Evolutionary conservation across 2,797 vertebrate species (phyloP).

Genomic region (Tiaroga cobitis): DNA sequence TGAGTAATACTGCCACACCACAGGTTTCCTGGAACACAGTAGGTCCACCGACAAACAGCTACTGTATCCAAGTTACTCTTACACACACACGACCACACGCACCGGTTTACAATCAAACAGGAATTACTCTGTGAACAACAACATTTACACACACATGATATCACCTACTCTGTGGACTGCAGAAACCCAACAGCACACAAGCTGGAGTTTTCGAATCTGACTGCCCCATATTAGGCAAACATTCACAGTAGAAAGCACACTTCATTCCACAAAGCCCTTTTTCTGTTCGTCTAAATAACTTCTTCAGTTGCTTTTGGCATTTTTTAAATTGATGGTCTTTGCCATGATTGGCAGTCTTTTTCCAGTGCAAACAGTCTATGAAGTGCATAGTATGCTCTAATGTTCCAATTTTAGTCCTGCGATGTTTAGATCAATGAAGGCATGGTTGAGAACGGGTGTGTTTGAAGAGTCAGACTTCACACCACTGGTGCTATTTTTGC

Average conservation of each 20-base stretch:
- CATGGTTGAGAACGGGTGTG: background rate
- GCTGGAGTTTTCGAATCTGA: background rate
- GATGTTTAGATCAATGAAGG: constrained; percentile 1
- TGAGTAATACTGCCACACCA: constrained; percentile 23
- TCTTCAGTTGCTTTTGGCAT: background rate
- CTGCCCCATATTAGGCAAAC: background rate
- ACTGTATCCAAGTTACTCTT: background rate
- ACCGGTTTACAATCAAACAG: background rate
- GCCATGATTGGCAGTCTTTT: background rate
- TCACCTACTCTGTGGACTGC: background rate
- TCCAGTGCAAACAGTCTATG: background rate
- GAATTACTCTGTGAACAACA: background rate
- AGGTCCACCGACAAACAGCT: background rate
- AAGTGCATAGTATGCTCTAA: background rate
- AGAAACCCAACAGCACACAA: background rate
- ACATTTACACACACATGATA: background rate
- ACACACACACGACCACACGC: background rate
- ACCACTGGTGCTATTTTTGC: background rate
- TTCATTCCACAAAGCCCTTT: background rate
- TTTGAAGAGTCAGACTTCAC: background rate
- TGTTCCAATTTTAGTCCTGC: background rate
- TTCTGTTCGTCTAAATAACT: background rate
- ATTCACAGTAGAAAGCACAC: background rate
- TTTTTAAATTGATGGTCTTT: background rate
- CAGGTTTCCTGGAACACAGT: constrained; percentile 12